Percentiles rank a stretch among this genome's conserved stretches.
These are phyloP conservation scores for Epirrita christyi DNA, from an alignment of 2,888 invertebrate species.

Conservation along the genomic window DNA sequence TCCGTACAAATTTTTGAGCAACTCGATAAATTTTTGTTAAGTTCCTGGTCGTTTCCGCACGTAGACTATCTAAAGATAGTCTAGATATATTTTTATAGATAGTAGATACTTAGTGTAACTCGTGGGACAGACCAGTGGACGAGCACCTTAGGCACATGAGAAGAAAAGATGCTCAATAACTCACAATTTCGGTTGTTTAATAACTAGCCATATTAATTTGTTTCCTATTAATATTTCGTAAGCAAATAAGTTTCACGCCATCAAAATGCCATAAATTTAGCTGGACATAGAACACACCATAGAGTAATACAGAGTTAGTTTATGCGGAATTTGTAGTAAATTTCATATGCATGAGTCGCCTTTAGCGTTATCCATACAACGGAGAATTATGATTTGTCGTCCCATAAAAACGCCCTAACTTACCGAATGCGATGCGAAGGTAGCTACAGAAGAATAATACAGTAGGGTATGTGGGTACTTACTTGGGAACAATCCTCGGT, in stretches of 20 bases:
- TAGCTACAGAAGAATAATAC: constrained; percentile 10
- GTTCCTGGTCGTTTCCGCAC: too few species aligned
- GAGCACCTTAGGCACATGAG: too few species aligned
- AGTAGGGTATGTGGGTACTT: not conserved
- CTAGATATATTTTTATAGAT: too few species aligned
- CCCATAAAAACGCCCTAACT: constrained; percentile 55
- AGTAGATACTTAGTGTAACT: too few species aligned
- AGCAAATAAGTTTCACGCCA: not conserved
- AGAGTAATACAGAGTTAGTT: not conserved
- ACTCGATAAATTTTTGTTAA: too few species aligned
- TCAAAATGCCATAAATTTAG: not conserved
- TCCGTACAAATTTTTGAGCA: too few species aligned
- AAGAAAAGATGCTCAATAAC: too few species aligned
- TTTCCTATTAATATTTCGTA: constrained; percentile 5
- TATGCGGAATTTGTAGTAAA: constrained; percentile 27
- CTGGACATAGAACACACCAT: not conserved
- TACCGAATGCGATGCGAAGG: constrained; percentile 30
- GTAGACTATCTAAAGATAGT: too few species aligned
- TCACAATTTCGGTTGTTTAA: not conserved
- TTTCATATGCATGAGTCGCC: constrained; percentile 47
- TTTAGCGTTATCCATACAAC: constrained; percentile 45
- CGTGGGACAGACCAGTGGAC: too few species aligned
- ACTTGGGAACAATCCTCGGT: constrained; percentile 52
- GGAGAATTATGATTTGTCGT: constrained; percentile 57
- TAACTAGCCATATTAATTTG: constrained; percentile 12